These are phyloP conservation scores for Eunapius fragilis DNA, from an alignment of 37 sponge, comb jelly and placozoan species.

Conservation along the genomic window DNA sequence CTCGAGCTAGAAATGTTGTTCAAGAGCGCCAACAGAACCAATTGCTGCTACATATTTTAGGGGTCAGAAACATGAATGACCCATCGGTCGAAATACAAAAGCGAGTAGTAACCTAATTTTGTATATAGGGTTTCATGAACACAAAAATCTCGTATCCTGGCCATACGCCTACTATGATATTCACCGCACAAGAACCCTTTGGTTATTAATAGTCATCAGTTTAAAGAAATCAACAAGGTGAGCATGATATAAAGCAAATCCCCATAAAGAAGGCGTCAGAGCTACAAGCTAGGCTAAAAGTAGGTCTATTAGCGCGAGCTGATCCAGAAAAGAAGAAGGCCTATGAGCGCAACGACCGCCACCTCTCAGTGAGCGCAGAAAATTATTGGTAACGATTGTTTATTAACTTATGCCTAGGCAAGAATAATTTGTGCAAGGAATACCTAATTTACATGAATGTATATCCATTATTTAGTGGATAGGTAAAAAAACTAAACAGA, in stretches of 20 bases:
- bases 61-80: neutral
- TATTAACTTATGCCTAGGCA: neutral
- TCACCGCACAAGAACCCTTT: neutral
- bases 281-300: neutral
- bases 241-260: neutral
- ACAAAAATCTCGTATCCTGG: neutral
- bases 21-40: neutral
- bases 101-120: neutral
- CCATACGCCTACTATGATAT: neutral
- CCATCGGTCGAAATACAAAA: neutral
- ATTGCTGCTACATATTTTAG: neutral
- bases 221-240: neutral
- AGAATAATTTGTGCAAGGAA: neutral
- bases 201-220: neutral
- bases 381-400: neutral
- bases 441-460: neutral
- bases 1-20: neutral
- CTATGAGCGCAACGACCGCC: neutral
- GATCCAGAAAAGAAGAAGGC: neutral
- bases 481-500: neutral
- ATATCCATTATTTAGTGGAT: neutral
- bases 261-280: neutral
- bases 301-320: neutral
- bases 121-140: neutral
- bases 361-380: neutral